A percentile compares a stretch with the other conserved stretches of the same genome.
Conservation (phyloP, 1,140 invertebrate species). For the Drosophila jambulina region DNA sequence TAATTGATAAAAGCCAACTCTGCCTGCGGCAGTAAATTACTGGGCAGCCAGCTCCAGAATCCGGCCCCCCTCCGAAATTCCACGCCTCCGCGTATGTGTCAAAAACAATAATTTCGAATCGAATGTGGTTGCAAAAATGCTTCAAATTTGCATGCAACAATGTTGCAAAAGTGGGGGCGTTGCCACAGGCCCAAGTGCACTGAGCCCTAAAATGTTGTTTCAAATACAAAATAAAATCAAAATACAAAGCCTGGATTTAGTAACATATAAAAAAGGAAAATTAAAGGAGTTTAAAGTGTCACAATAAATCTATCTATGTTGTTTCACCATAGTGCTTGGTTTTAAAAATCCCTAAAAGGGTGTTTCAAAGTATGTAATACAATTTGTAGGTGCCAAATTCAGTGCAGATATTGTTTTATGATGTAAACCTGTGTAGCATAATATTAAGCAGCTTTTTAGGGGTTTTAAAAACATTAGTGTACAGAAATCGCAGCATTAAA, state of each 20-base stretch:
- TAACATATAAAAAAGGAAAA: too few relatives aligned
- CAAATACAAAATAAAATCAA: not conserved
- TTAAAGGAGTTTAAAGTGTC: not conserved
- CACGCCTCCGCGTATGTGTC: slow-evolving; percentile 43
- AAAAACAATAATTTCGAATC: slow-evolving; percentile 53
- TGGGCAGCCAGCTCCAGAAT: slow-evolving; percentile 12
- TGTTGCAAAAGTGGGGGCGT: slow-evolving; percentile 15
- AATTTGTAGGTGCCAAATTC: not conserved
- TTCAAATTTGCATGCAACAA: slow-evolving; percentile 44
- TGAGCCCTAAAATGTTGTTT: slow-evolving; percentile 2
- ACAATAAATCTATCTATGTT: not conserved
- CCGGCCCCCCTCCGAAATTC: slow-evolving; percentile 1
- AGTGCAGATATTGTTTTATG: too few relatives aligned
- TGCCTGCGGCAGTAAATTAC: slow-evolving; percentile 44
- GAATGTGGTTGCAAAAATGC: slow-evolving; percentile 52
- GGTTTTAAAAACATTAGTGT: not conserved
- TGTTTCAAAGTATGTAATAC: not conserved
- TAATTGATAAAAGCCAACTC: slow-evolving; percentile 59
- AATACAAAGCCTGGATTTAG: not conserved
- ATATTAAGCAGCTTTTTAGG: not conserved
- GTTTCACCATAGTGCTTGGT: too few relatives aligned
- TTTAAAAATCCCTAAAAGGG: too few relatives aligned
- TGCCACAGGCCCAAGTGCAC: not conserved
- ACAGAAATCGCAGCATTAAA: not conserved
- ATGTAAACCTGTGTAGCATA: too few relatives aligned